These are phyloP conservation scores for Labrus mixtus DNA, from an alignment of 2,113 vertebrate species.

Conservation along the genomic window DNA sequence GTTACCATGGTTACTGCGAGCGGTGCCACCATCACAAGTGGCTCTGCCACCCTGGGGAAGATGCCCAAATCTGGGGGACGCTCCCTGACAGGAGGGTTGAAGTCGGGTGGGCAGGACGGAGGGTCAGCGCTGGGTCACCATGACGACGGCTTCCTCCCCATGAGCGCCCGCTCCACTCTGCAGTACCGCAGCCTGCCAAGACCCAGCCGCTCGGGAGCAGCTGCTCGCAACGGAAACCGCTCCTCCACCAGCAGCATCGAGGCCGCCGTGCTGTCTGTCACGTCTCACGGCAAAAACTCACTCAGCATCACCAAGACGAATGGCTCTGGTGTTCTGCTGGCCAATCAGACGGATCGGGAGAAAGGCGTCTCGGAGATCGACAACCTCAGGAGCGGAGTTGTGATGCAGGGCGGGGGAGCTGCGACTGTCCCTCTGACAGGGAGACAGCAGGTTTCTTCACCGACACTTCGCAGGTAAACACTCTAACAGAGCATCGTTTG, in stretches of 20 bases:
- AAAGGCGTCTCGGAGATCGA: constrained; percentile 93
- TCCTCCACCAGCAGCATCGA: constrained; percentile 99
- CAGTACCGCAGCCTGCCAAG: constrained; percentile 97
- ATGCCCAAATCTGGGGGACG: constrained; percentile 92
- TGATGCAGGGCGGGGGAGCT: constrained; percentile 82
- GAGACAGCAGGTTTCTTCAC: constrained; percentile 95
- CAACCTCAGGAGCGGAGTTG: constrained; percentile 87
- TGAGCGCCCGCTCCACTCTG: constrained; percentile 92
- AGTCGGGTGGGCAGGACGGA: constrained; percentile 80
- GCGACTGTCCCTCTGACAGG: constrained; percentile 83
- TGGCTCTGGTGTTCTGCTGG: constrained; percentile 82
- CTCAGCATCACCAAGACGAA: constrained; percentile 83
- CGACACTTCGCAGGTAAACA: constrained; percentile 93
- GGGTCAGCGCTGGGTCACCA: constrained; percentile 85
- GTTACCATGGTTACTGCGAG: constrained; percentile 94
- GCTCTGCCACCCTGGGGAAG: constrained; percentile 97
- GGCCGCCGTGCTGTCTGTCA: constrained; percentile 80
- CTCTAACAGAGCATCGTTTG: not conserved
- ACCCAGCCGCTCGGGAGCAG: constrained; percentile 90
- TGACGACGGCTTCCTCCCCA: constrained; percentile 91
- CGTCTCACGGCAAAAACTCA: constrained; percentile 83
- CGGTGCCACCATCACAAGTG: constrained; percentile 93
- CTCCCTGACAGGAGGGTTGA: constrained; percentile 81
- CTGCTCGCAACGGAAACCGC: constrained; percentile 90
- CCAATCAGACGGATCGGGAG: constrained; percentile 98